A percentile compares a stretch with the other conserved stretches of the same genome.
phyloP scores from a whole-genome alignment of 2,888 invertebrate genomes.

The Drosophila anomelani region DNA sequence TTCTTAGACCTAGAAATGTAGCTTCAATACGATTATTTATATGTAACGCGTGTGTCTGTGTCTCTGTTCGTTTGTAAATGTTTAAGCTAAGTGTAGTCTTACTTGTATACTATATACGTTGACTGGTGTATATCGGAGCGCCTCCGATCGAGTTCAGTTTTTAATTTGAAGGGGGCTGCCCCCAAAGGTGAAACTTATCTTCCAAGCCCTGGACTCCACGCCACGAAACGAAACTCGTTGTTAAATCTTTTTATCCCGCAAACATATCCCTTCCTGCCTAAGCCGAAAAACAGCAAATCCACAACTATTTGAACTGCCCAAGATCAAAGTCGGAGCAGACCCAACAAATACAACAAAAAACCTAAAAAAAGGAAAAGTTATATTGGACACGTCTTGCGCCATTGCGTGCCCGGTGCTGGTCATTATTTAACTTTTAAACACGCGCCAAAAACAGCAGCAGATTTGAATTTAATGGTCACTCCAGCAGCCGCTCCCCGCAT shows the following conservation, averaged over 20 bases:
- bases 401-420: constrained; percentile 62
- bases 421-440: constrained; percentile 80
- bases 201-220: constrained; percentile 14
- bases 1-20: constrained; percentile 46
- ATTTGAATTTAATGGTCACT: constrained; percentile 75
- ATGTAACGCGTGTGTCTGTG: constrained; percentile 46
- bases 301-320: constrained; percentile 76
- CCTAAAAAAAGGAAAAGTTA: constrained; percentile 64
- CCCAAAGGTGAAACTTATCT: constrained; percentile 37
- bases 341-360: constrained; percentile 8
- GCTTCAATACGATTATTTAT: constrained; percentile 67
- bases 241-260: constrained; percentile 62
- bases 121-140: constrained; percentile 23
- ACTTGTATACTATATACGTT: constrained; percentile 44
- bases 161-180: constrained; percentile 14
- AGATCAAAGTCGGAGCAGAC: constrained; percentile 63
- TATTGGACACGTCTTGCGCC: constrained; percentile 79
- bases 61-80: constrained; percentile 71
- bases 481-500: constrained; percentile 26
- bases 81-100: constrained; percentile 64
- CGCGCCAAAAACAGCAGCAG: constrained; percentile 69
- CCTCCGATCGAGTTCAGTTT: constrained; percentile 11
- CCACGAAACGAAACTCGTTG: constrained; percentile 43
- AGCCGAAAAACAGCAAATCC: constrained; percentile 38
- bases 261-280: constrained; percentile 27